phyloP scores from a whole-genome alignment of 2,797 vertebrate species.

The Vipera latastei region DNA sequence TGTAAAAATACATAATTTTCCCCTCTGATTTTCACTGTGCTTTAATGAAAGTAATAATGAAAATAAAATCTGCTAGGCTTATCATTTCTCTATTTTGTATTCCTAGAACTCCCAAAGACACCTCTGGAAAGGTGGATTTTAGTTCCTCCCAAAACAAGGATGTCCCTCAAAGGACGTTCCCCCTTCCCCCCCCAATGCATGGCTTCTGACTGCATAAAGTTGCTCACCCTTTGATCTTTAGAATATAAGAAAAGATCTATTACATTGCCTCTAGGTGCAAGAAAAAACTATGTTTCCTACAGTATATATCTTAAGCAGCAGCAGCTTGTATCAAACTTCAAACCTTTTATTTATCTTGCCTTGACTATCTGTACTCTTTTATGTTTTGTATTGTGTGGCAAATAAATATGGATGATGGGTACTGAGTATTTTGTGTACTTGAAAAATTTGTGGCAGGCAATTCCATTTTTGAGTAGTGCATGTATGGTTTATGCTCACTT shows the following conservation, averaged over 20 bases:
- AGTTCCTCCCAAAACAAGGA: neutral
- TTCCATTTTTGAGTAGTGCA: neutral
- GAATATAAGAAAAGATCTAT: neutral
- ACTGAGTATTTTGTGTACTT: neutral
- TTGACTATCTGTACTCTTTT: neutral
- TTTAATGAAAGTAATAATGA: neutral
- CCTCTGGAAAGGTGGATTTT: neutral
- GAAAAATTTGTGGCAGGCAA: neutral
- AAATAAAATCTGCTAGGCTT: neutral
- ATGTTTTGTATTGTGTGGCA: neutral
- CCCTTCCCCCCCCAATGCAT: neutral
- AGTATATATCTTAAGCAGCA: neutral
- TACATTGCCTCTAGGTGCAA: neutral
- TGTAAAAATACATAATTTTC: neutral
- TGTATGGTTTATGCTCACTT: neutral
- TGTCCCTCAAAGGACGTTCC: neutral
- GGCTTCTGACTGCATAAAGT: neutral
- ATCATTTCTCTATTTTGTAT: neutral
- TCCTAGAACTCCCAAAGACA: neutral
- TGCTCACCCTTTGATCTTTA: neutral
- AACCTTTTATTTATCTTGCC: neutral
- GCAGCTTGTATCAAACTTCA: neutral
- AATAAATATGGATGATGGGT: neutral
- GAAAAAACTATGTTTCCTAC: neutral
- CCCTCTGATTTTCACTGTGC: neutral